Conservation (phyloP, 2,797 vertebrate genomes). For the Semaprochilodus insignis region DNA sequence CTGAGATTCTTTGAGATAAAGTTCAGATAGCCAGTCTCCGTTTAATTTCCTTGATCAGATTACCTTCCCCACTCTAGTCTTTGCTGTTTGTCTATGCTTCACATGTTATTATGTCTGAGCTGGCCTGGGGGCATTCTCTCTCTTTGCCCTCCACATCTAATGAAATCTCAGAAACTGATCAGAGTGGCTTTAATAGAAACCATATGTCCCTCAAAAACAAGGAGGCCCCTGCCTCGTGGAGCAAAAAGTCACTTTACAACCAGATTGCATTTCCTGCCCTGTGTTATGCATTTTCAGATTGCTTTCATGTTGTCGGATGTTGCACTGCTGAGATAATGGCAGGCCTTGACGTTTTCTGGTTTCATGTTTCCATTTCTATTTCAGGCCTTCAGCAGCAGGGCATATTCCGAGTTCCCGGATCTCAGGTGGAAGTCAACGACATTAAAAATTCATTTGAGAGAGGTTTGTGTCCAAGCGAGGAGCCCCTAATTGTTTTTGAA, state of each 20-base stretch:
- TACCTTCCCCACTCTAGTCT: conserved; percentile 5
- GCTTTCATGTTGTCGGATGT: conserved; percentile 59
- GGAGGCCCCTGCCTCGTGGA: conserved; percentile 62
- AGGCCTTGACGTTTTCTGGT: conserved; percentile 21
- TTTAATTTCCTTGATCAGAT: conserved; percentile 50
- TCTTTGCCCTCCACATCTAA: conserved; percentile 71
- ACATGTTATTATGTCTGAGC: conserved; percentile 38
- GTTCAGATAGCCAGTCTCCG: conserved; percentile 20
- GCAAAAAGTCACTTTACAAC: conserved; percentile 64
- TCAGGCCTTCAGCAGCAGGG: conserved; percentile 97
- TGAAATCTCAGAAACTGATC: conserved; percentile 80
- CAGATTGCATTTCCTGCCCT: conserved; percentile 74
- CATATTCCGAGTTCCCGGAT: conserved; percentile 97
- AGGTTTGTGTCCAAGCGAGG: conserved; percentile 80
- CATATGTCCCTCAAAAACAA: conserved; percentile 69
- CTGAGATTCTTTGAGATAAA: conserved; percentile 11
- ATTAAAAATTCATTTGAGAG: conserved; percentile 99
- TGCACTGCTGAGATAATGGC: conserved; percentile 57
- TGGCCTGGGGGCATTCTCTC: conserved; percentile 14
- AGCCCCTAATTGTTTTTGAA: conserved; percentile 67
- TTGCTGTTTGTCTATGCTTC: conserved; percentile 33
- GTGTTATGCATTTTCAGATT: conserved; percentile 65
- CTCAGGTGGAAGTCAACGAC: conserved; percentile 98
- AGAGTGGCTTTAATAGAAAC: conserved; percentile 73
- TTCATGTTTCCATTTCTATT: conserved; percentile 44